Conservation (phyloP, 1,140 invertebrate genomes). For the Macrobrachium nipponense region DNA sequence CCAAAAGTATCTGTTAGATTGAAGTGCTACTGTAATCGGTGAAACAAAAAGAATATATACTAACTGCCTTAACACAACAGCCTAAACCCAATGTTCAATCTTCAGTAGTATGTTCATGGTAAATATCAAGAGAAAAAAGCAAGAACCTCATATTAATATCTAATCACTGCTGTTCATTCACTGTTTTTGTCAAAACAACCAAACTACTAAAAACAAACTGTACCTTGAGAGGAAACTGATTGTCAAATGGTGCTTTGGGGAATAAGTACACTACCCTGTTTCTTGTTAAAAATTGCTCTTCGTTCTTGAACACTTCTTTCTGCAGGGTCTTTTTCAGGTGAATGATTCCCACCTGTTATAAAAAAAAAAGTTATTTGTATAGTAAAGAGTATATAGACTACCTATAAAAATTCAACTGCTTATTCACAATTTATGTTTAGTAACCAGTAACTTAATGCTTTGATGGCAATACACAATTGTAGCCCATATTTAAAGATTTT, state of each 20-base stretch:
- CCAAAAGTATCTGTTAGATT: too few species aligned
- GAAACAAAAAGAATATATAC: too few species aligned
- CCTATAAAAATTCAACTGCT: background rate
- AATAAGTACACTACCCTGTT: slow-evolving; percentile 52
- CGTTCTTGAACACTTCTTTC: slow-evolving; percentile 61
- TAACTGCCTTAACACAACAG: too few species aligned
- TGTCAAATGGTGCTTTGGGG: slow-evolving; percentile 63
- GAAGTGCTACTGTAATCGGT: too few species aligned
- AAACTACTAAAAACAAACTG: background rate
- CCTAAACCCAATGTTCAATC: too few species aligned
- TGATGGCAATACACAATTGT: too few species aligned
- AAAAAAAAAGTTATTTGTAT: background rate
- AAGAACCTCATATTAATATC: too few species aligned
- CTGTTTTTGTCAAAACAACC: background rate
- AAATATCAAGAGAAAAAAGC: too few species aligned
- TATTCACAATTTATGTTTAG: background rate
- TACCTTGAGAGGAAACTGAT: slow-evolving; percentile 58
- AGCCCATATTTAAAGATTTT: too few species aligned
- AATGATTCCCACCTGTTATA: slow-evolving; percentile 15
- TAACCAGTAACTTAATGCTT: too few species aligned
- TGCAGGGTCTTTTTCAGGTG: slow-evolving; percentile 58
- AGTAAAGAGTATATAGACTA: background rate
- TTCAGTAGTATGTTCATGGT: too few species aligned
- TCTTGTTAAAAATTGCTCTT: slow-evolving; percentile 56
- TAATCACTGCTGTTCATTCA: background rate